These are phyloP conservation scores for Rallus crepitans DNA, from an alignment of 2,797 vertebrate genomes.

Conservation along the genomic window DNA sequence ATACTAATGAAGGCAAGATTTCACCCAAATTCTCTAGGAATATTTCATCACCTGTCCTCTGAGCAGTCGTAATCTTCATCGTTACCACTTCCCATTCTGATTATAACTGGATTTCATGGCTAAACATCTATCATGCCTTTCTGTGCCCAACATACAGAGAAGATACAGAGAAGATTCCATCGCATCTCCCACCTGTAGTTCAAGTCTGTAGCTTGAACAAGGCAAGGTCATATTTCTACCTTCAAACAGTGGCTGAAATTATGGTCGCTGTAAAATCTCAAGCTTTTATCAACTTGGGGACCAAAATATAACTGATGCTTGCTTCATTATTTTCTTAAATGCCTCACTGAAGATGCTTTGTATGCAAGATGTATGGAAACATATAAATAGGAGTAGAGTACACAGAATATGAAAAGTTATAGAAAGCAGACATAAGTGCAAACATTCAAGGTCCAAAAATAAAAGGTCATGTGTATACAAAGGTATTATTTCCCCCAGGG, in stretches of 20 bases:
- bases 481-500: neutral
- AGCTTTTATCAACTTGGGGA: neutral
- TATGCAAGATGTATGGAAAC: neutral
- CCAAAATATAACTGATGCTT: neutral
- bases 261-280: neutral
- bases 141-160: neutral
- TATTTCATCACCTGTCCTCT: neutral
- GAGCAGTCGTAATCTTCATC: neutral
- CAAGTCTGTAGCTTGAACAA: neutral
- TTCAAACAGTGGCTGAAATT: neutral
- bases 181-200: neutral
- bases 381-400: neutral
- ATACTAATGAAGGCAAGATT: neutral
- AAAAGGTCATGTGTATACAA: neutral
- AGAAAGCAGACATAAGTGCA: neutral
- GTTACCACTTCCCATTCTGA: neutral
- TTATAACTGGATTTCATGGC: neutral
- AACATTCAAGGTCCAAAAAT: neutral
- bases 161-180: neutral
- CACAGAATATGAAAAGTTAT: neutral
- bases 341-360: neutral
- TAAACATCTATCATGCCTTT: rapidly evolving
- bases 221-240: neutral
- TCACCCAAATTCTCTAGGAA: neutral
- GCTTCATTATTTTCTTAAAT: neutral